phyloP scores from a whole-genome alignment of 2,113 vertebrate genomes.

The Mesocricetus auratus region DNA sequence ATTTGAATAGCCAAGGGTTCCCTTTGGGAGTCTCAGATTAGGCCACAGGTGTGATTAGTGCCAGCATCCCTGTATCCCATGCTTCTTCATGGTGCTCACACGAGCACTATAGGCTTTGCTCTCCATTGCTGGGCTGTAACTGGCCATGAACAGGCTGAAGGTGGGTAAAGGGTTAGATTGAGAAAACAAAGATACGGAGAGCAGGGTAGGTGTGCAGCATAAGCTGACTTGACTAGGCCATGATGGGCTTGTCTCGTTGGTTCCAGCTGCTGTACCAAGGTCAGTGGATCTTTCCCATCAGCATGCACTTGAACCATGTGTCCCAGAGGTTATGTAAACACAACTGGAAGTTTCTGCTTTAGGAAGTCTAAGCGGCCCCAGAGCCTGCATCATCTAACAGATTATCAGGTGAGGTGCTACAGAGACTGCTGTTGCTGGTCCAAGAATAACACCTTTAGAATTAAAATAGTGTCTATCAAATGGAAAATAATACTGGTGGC shows the following conservation, averaged over 20 bases:
- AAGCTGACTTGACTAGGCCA: fast-evolving
- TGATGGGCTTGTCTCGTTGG: neutral
- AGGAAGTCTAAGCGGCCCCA: neutral
- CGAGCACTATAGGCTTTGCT: neutral
- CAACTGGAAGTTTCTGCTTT: neutral
- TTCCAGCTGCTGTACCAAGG: neutral
- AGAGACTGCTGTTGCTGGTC: no score
- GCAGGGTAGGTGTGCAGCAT: neutral
- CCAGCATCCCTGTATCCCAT: neutral
- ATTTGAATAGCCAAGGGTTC: neutral
- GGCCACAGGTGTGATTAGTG: neutral
- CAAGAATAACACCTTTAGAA: neutral
- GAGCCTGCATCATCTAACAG: neutral
- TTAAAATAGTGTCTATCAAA: neutral
- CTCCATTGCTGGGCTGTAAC: neutral
- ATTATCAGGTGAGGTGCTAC: neutral
- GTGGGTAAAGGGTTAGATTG: neutral
- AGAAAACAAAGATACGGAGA: neutral
- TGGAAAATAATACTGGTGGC: neutral
- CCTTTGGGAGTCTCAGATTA: neutral
- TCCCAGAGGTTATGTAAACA: neutral
- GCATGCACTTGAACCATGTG: neutral
- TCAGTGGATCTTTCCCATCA: no score
- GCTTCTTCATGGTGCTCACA: neutral
- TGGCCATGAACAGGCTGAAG: neutral